Conservation (phyloP, 2,113 vertebrate species). For the Calidris pygmaea region DNA sequence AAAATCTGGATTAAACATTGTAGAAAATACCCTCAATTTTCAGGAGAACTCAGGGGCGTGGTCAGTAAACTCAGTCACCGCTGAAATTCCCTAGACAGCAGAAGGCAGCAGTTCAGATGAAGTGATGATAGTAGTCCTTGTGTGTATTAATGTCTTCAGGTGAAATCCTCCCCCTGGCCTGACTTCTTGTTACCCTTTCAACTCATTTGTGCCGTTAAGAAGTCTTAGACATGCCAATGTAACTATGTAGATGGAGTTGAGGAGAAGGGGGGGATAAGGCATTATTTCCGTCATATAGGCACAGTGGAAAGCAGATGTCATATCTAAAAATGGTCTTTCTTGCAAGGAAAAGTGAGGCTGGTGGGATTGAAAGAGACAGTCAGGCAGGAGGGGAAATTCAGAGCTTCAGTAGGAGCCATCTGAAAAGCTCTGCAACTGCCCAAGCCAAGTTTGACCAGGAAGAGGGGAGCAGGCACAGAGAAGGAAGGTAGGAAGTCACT, state of each 20-base stretch:
- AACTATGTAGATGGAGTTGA: neutral
- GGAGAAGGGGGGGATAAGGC: neutral
- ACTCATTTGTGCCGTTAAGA: neutral
- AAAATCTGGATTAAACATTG: neutral
- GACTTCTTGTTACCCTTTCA: neutral
- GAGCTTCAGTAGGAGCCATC: neutral
- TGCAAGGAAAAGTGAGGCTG: neutral
- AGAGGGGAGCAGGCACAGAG: neutral
- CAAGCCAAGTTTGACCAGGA: neutral
- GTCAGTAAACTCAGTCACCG: neutral
- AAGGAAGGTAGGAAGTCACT: neutral
- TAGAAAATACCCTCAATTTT: neutral
- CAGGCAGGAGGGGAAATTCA: neutral
- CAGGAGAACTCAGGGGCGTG: neutral
- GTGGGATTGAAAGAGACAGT: neutral
- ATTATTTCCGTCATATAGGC: neutral
- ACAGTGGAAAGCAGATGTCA: neutral
- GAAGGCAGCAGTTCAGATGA: neutral
- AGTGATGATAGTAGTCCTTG: neutral
- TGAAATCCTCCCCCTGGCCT: neutral
- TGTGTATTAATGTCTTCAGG: neutral
- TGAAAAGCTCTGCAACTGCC: neutral
- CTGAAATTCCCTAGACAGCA: neutral
- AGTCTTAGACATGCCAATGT: neutral
- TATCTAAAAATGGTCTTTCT: neutral